Evolutionary conservation across 2,797 vertebrate species (phyloP).

Genomic region (Sciurus carolinensis): DNA sequence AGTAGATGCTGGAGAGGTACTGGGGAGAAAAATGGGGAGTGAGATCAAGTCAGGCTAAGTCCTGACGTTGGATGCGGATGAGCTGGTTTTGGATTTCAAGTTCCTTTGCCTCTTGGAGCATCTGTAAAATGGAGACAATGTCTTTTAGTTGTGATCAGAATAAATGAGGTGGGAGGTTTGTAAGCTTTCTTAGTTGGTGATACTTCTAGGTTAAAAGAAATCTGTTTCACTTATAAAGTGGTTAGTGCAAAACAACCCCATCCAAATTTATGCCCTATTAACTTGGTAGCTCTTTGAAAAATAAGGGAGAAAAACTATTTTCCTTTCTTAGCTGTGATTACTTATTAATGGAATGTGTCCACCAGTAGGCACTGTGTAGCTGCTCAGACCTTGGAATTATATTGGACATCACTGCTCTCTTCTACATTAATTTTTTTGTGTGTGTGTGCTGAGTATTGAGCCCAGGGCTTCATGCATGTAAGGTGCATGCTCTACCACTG

Average conservation of each 20-base stretch:
- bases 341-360: neutral
- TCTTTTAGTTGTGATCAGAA: neutral
- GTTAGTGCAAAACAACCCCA: neutral
- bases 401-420: neutral
- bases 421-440: neutral
- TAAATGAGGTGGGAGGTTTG: neutral
- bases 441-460: neutral
- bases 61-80: too few species aligned
- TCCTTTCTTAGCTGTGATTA: neutral
- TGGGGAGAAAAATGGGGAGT: neutral
- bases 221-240: neutral
- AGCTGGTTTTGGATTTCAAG: neutral
- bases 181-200: neutral
- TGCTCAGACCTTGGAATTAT: neutral
- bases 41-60: neutral
- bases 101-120: neutral
- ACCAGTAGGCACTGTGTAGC: rapidly evolving
- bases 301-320: neutral
- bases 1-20: neutral
- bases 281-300: neutral
- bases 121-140: neutral
- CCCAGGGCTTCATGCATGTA: too few species aligned
- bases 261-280: neutral
- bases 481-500: neutral
- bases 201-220: neutral